Percentiles rank a stretch among this genome's conserved stretches.
Evolutionary conservation across 2,113 vertebrate genomes (phyloP).

Genomic region (Gymnorhina tibicen): DNA sequence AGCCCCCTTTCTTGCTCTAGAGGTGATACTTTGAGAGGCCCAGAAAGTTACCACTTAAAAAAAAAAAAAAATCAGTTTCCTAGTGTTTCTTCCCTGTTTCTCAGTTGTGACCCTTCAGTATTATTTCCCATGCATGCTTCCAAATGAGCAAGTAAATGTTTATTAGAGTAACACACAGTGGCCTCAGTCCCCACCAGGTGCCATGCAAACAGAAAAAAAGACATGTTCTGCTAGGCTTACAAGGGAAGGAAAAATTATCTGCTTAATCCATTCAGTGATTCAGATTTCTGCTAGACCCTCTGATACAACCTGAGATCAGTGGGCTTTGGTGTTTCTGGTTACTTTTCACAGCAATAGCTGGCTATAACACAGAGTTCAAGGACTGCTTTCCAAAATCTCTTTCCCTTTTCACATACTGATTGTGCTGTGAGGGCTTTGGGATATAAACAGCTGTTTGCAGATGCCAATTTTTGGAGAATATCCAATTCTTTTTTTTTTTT

Average conservation of each 20-base stretch:
- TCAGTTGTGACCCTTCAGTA: not conserved
- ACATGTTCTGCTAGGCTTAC: not conserved
- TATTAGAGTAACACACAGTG: not conserved
- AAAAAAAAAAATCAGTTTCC: not conserved
- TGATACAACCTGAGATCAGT: not conserved
- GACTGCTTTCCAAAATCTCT: not conserved
- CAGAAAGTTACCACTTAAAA: not conserved
- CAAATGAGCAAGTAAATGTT: not conserved
- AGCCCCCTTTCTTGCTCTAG: not conserved
- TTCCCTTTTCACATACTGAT: not conserved
- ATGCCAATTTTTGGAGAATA: not conserved
- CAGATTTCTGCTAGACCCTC: not conserved
- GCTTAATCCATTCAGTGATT: not conserved
- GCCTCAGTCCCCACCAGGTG: not conserved
- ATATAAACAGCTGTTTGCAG: not conserved
- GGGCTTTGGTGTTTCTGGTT: not conserved
- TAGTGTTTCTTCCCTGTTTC: not conserved
- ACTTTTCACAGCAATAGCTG: not conserved
- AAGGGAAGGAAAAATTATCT: not conserved
- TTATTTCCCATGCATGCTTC: not conserved
- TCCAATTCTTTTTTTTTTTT: not conserved
- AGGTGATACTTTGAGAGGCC: not conserved
- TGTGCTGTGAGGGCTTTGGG: not conserved
- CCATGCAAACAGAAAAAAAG: not conserved
- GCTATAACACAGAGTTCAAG: not conserved